Conservation (phyloP, 2,113 vertebrate species). For the Pseudonaja textilis region DNA sequence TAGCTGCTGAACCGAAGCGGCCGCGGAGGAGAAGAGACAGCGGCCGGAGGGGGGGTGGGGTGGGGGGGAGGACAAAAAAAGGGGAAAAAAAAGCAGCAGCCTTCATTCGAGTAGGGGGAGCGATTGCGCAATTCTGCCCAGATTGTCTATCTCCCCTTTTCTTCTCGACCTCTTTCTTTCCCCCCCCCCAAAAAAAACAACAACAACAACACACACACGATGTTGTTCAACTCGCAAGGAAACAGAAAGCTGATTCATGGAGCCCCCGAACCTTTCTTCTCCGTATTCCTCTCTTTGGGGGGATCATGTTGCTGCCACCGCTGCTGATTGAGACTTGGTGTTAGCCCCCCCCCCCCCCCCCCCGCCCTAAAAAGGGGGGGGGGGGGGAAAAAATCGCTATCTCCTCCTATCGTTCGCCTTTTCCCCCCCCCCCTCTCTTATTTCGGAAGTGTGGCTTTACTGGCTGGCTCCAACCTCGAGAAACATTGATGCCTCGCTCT, state of each 20-base stretch:
- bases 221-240: slow-evolving; percentile 62
- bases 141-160: not conserved
- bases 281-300: slow-evolving; percentile 42
- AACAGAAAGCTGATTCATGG: slow-evolving; percentile 75
- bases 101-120: slow-evolving; percentile 24
- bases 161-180: slow-evolving; percentile 39
- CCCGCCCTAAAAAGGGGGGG: not conserved
- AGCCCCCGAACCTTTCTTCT: slow-evolving; percentile 58
- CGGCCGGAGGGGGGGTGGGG: not conserved
- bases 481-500: slow-evolving; percentile 74
- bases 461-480: slow-evolving; percentile 60
- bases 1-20: slow-evolving; percentile 41
- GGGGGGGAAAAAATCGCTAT: slow-evolving; percentile 53
- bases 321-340: slow-evolving; percentile 56
- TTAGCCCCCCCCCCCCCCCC: slow-evolving; percentile 42
- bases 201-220: not conserved
- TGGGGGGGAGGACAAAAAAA: not conserved
- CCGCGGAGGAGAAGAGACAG: slow-evolving; percentile 3
- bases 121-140: slow-evolving; percentile 66
- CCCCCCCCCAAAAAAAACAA: slow-evolving; percentile 24
- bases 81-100: not conserved
- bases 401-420: slow-evolving; percentile 57
- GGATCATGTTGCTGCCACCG: slow-evolving; percentile 63
- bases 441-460: slow-evolving; percentile 64
- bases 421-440: slow-evolving; percentile 23